Evolutionary conservation across 2,888 invertebrate genomes (phyloP), one percentile per base, ranked within the genome.

Genomic region (Heliothis peltigera): DNA sequence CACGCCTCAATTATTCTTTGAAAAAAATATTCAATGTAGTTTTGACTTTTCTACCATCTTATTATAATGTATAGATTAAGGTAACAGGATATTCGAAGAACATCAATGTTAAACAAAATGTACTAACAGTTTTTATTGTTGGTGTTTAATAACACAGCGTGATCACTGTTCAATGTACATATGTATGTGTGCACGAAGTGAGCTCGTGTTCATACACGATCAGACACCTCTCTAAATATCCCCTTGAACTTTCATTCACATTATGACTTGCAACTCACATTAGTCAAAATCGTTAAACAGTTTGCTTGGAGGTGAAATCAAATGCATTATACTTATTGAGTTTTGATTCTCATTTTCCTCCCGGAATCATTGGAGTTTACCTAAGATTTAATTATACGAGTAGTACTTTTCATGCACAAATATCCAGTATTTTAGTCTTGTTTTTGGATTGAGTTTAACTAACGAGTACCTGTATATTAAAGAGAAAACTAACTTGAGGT

Each of bases 231-330:
- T 70, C 55, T 51, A 32, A 61, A 51, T 61, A 44, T 22, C 35
- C 49, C 77, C 77, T 77, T 68, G 75, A 73, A 60, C 73, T 77
- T 75, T 69, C 42, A 61, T 56, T 8, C 17, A 4, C 35, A 25
- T 32, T 32, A 32, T 46, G 49, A 43, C 19, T 70, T 64, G 71
- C 68, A 64, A 74, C 25, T 62, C 48, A 35, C 17, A 46, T 18
- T 22, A 54, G 8, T 70, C 35, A 43, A 22, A 51, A 43, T 35
- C 12, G 25, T 17, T 28, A 15, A 28, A 8, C 19, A 53, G 17
- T 18, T 17, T 32, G 0, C 19, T 35, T 4, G 5, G 39, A 39
- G 39, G n/a, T n/a, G n/a, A 39, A 39, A 39, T 4, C n/a, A 4
- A 15, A 15, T 5, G 39, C 3, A n/a, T n/a, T n/a, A n/a, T n/a